Evolutionary conservation across 1,140 invertebrate species (phyloP).

Genomic region (Calliphora vicina): DNA sequence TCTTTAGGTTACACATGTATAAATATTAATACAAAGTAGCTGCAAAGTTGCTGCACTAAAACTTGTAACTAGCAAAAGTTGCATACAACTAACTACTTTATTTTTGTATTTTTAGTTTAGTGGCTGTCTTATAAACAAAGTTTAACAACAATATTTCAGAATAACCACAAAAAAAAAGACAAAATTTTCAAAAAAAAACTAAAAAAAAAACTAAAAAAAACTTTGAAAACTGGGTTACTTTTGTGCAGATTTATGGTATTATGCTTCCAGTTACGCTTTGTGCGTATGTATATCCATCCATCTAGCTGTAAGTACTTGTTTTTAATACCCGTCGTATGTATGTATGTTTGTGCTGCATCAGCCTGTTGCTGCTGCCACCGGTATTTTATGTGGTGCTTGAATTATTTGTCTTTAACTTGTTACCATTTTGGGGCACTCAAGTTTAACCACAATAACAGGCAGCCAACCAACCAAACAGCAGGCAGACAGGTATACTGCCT

Average conservation of each 20-base stretch:
- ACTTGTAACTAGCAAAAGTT: too few relatives aligned
- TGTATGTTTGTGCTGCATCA: not conserved
- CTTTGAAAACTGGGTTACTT: not conserved
- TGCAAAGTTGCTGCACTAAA: too few relatives aligned
- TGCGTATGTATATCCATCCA: not conserved
- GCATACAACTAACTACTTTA: not conserved
- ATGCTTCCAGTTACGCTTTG: not conserved
- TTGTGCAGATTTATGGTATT: conserved; percentile 8
- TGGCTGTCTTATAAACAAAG: too few relatives aligned
- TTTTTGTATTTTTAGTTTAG: not conserved
- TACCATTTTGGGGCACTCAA: not conserved
- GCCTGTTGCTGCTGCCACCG: not conserved
- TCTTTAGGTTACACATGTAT: too few relatives aligned
- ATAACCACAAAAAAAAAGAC: not conserved
- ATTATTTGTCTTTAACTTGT: conserved; percentile 12
- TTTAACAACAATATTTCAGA: not conserved
- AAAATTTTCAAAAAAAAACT: not conserved
- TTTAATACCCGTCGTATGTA: not conserved
- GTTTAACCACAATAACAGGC: not conserved
- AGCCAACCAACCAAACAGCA: too few relatives aligned
- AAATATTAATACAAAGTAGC: too few relatives aligned
- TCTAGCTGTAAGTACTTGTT: not conserved
- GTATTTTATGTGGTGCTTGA: not conserved
- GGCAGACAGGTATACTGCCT: too few relatives aligned
- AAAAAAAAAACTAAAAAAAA: not conserved